Conservation (phyloP, 2,797 vertebrate genomes). For the Siniperca obscura region DNA sequence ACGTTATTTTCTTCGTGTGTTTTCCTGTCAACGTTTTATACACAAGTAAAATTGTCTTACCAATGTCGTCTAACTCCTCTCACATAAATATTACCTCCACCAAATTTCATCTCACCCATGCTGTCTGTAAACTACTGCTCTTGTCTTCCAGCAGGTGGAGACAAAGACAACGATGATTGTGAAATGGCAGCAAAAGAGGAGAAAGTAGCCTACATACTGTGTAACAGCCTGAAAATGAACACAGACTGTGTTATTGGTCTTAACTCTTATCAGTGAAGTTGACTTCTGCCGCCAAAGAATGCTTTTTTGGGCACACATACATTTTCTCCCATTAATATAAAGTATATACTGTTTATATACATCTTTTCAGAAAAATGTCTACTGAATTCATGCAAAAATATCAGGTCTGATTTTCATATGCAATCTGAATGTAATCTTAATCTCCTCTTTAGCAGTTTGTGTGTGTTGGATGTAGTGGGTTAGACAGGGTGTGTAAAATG, state of each 20-base stretch:
- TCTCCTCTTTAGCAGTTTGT: neutral
- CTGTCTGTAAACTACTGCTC: neutral
- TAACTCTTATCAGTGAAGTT: neutral
- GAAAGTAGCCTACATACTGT: neutral
- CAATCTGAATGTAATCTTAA: neutral
- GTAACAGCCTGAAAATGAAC: neutral
- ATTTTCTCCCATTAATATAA: no score
- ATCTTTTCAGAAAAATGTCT: neutral
- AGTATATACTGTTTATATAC: neutral
- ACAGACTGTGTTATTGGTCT: neutral
- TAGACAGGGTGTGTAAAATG: neutral
- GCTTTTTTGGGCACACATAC: neutral
- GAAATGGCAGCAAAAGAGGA: neutral
- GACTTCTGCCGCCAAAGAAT: neutral
- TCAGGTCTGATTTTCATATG: neutral
- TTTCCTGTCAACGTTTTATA: neutral
- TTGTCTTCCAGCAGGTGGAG: constrained; percentile 6
- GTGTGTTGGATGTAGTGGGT: neutral
- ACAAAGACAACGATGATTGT: neutral
- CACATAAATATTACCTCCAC: neutral
- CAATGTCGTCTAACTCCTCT: neutral
- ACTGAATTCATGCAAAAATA: neutral
- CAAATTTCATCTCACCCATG: neutral
- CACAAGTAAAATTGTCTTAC: neutral
- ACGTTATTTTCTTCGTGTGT: neutral